These are phyloP conservation scores for Scelioninae gen. 1 DNA, from an alignment of 2,888 invertebrate genomes.

Conservation along the genomic window DNA sequence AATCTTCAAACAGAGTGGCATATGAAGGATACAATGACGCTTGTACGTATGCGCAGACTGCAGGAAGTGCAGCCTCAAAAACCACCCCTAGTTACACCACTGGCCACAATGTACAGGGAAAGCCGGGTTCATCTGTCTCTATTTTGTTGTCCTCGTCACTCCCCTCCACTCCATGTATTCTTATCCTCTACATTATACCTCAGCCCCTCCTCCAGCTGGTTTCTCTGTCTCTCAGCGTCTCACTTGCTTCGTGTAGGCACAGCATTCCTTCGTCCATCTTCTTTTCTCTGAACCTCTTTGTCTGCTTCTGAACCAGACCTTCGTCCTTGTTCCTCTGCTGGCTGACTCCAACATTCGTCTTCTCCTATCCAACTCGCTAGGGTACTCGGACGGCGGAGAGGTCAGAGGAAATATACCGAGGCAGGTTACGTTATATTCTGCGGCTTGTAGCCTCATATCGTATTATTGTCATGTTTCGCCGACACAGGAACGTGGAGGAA, in stretches of 20 bases:
- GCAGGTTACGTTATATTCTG: conserved; percentile 80
- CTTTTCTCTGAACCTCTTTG: conserved; percentile 42
- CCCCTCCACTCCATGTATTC: conserved; percentile 31
- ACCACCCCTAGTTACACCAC: conserved; percentile 64
- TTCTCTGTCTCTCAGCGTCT: conserved; percentile 52
- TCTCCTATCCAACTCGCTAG: conserved; percentile 50
- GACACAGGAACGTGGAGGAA: conserved; percentile 71
- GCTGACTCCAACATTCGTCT: conserved; percentile 5
- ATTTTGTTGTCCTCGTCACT: conserved; percentile 26
- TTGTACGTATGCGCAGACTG: conserved; percentile 23
- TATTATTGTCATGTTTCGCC: conserved; percentile 81
- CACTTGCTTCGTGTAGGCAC: conserved; percentile 48
- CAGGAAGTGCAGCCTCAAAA: conserved; percentile 50
- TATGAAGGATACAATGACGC: conserved; percentile 13
- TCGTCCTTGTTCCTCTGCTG: conserved; percentile 22
- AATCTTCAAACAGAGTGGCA: conserved; percentile 23
- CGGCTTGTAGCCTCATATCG: conserved; percentile 80
- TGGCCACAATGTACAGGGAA: conserved; percentile 56
- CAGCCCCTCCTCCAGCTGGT: conserved; percentile 41
- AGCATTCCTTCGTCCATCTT: conserved; percentile 61
- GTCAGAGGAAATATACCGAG: conserved; percentile 75
- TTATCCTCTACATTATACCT: conserved; percentile 58
- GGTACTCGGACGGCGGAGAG: conserved; percentile 68
- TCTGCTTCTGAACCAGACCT: conserved; percentile 25
- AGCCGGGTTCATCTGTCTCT: conserved; percentile 40